These are phyloP conservation scores for Machimus atricapillus DNA, from an alignment of 2,888 invertebrate species.

Conservation along the genomic window DNA sequence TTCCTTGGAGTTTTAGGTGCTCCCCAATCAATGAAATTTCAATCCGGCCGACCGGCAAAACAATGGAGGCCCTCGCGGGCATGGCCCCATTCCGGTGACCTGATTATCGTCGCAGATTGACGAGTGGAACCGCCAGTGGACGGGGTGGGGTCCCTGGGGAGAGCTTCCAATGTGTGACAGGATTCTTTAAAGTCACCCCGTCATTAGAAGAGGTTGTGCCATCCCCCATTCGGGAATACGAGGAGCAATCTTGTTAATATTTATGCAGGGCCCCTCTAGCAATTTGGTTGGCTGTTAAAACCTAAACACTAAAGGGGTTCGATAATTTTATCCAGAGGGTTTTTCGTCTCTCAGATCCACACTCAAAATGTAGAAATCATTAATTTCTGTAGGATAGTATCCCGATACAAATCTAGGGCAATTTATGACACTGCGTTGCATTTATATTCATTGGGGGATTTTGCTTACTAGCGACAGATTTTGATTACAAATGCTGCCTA, in stretches of 20 bases:
- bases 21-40: constrained; percentile 12
- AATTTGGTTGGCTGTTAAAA: background rate
- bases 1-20: background rate
- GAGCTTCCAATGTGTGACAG: background rate
- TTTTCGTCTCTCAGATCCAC: background rate
- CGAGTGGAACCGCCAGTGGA: background rate
- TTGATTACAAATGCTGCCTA: too few relatives aligned
- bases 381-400: background rate
- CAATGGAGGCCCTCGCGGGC: background rate
- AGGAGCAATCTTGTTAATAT: background rate
- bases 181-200: background rate
- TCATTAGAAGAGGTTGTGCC: background rate
- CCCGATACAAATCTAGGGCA: background rate
- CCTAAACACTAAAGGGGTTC: background rate
- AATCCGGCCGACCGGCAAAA: background rate
- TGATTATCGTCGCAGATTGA: background rate
- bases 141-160: background rate
- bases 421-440: background rate
- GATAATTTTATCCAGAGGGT: background rate
- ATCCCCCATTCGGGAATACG: background rate
- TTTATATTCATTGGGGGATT: background rate
- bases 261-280: background rate
- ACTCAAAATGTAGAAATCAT: background rate
- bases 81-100: background rate
- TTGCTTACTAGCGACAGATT: background rate